Evolutionary conservation across 2,797 vertebrate species (phyloP).

Genomic region (Enteromius anoplus): DNA sequence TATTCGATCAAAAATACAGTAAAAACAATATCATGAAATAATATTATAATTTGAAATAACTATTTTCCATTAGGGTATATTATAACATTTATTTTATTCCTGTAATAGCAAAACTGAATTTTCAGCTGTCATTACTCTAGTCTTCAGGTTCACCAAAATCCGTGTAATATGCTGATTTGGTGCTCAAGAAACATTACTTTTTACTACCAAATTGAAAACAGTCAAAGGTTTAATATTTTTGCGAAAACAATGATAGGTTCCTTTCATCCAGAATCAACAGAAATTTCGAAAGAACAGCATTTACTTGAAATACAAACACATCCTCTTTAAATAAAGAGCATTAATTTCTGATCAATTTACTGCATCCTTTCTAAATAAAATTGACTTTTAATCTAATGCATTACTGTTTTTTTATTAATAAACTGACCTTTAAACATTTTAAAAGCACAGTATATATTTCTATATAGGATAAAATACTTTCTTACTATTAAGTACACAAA

Average conservation of each 20-base stretch:
- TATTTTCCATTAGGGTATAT: neutral
- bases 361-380: neutral
- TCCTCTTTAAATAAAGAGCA: neutral
- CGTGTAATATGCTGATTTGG: neutral
- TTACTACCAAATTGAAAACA: neutral
- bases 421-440: neutral
- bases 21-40: neutral
- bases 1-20: neutral
- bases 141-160: neutral
- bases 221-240: neutral
- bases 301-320: neutral
- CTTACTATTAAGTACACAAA: neutral
- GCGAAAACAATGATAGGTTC: neutral
- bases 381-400: neutral
- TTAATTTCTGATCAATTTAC: too few relatives aligned
- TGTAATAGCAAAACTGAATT: neutral
- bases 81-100: neutral
- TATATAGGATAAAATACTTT: neutral
- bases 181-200: neutral
- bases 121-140: neutral
- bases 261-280: neutral
- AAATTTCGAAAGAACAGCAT: neutral
- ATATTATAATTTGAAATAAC: neutral
- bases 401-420: neutral
- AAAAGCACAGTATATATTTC: neutral